Percentiles rank a stretch among this genome's conserved stretches.
These are phyloP conservation scores for Rallus limicola DNA, from an alignment of 2,113 vertebrate genomes.

Conservation along the genomic window DNA sequence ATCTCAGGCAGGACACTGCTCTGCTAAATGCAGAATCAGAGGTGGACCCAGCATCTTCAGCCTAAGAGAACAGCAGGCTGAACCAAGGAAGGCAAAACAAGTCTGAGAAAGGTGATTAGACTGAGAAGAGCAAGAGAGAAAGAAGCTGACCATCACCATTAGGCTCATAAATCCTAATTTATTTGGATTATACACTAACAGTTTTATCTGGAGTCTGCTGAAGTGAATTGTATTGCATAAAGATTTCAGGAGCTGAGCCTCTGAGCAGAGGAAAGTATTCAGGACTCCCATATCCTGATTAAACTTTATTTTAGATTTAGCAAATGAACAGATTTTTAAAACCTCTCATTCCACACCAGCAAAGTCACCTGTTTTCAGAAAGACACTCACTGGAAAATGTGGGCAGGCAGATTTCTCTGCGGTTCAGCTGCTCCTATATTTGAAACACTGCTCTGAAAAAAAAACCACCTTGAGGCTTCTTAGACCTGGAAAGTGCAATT, in stretches of 20 bases:
- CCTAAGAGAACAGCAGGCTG: neutral
- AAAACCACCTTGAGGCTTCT: neutral
- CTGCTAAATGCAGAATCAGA: neutral
- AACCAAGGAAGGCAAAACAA: neutral
- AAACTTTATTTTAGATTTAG: conserved; percentile 9
- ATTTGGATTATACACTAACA: neutral
- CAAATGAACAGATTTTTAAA: neutral
- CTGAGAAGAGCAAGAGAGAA: neutral
- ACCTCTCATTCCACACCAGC: conserved; percentile 51
- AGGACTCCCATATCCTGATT: neutral
- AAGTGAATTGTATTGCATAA: neutral
- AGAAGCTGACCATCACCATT: too few species aligned
- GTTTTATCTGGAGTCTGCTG: neutral
- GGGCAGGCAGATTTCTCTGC: conserved; percentile 12
- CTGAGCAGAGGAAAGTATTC: neutral
- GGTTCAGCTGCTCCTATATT: conserved; percentile 40
- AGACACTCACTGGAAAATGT: conserved; percentile 52
- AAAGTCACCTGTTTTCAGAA: conserved; percentile 62
- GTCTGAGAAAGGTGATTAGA: neutral
- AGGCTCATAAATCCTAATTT: neutral
- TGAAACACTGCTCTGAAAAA: conserved; percentile 15
- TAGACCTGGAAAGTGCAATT: conserved; percentile 28
- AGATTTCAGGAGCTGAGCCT: neutral
- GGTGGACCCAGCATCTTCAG: neutral
- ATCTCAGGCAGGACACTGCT: neutral